Conservation (phyloP, 1,140 invertebrate genomes). For the Glossosoma conforme region DNA sequence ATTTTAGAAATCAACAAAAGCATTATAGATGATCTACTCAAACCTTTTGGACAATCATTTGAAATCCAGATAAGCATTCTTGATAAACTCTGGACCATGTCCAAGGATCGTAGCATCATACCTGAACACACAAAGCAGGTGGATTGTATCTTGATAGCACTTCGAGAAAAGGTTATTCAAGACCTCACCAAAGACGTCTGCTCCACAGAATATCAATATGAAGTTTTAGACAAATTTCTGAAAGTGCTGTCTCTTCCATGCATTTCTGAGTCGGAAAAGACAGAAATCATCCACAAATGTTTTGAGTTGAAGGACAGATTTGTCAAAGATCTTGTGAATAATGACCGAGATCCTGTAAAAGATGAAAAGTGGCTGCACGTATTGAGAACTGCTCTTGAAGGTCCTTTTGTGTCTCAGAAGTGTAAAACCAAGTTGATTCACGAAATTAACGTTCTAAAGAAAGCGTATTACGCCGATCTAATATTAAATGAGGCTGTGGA, state of each 20-base stretch:
- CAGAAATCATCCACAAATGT: slow-evolving; percentile 4
- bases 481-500: background rate
- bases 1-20: slow-evolving; percentile 21
- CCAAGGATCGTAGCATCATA: background rate
- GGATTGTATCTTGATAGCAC: slow-evolving; percentile 11
- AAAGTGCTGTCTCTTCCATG: slow-evolving; percentile 5
- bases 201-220: background rate
- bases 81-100: slow-evolving; percentile 16
- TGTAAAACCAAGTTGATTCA: slow-evolving; percentile 10
- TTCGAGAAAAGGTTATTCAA: slow-evolving; percentile 16
- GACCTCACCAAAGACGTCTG: slow-evolving; percentile 5
- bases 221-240: slow-evolving; percentile 12
- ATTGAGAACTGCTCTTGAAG: slow-evolving; percentile 9
- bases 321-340: slow-evolving; percentile 7
- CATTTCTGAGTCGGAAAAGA: slow-evolving; percentile 10
- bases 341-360: slow-evolving; percentile 6
- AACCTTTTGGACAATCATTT: background rate
- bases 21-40: slow-evolving; percentile 18
- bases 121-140: slow-evolving; percentile 12
- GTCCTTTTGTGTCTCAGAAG: slow-evolving; percentile 12
- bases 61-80: slow-evolving; percentile 15
- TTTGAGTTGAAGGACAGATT: slow-evolving; percentile 11
- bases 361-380: slow-evolving; percentile 11
- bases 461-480: background rate
- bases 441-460: slow-evolving; percentile 10